Evolutionary conservation across 2,797 vertebrate species (phyloP).

Genomic region (Mergus octosetaceus): DNA sequence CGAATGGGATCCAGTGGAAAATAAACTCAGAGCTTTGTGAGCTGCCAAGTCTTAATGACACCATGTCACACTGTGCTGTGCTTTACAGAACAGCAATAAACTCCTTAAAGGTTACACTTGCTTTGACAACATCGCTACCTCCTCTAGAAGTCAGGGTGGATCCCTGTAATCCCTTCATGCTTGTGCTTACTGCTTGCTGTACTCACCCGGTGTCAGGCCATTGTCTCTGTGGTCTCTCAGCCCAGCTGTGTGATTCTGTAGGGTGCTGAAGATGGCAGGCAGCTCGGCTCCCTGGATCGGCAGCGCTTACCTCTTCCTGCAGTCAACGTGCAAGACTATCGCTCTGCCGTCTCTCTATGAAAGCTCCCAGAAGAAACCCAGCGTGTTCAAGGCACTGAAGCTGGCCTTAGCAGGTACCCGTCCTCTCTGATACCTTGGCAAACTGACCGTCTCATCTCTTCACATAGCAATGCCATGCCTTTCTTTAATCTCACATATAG

Average conservation of each 20-base stretch:
- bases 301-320: slow-evolving; percentile 90
- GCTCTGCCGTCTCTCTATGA: slow-evolving; percentile 85
- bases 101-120: not conserved
- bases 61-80: not conserved
- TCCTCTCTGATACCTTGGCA: not conserved
- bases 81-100: not conserved
- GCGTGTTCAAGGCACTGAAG: slow-evolving; percentile 89
- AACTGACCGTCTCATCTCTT: not conserved
- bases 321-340: slow-evolving; percentile 79
- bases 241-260: not conserved
- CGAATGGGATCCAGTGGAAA: not conserved
- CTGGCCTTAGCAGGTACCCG: slow-evolving; percentile 86
- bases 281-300: slow-evolving; percentile 83
- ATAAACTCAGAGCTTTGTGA: not conserved
- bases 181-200: not conserved
- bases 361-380: slow-evolving; percentile 83
- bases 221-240: not conserved
- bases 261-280: slow-evolving; percentile 68
- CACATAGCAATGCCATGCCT: not conserved
- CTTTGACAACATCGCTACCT: not conserved
- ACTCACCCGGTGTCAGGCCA: not conserved
- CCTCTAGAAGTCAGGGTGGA: not conserved
- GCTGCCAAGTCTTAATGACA: not conserved
- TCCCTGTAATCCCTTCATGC: not conserved
- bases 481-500: not conserved